Evolutionary conservation across 2,113 vertebrate species (phyloP).

Genomic region (Sialia sialis): DNA sequence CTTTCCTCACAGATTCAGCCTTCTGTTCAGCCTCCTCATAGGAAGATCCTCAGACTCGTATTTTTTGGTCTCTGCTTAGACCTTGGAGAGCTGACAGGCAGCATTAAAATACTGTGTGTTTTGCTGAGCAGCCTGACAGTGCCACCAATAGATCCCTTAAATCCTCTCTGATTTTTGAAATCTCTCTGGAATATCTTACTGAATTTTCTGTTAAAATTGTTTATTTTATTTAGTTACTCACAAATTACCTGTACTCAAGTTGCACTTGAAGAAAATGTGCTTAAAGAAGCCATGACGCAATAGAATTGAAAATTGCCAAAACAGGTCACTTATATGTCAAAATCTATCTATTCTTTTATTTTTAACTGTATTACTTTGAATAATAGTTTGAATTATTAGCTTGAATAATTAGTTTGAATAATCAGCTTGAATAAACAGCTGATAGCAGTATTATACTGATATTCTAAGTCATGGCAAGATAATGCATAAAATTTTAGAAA

Average conservation of each 20-base stretch:
- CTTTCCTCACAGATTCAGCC: not conserved
- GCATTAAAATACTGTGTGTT: not conserved
- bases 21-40: not conserved
- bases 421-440: not conserved
- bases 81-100: not conserved
- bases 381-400: not conserved
- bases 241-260: no score
- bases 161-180: not conserved
- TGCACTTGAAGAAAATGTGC: not conserved
- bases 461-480: not conserved
- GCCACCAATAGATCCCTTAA: not conserved
- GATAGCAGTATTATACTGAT: not conserved
- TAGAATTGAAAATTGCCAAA: not conserved
- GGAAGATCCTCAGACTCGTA: not conserved
- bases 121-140: not conserved
- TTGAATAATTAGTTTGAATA: not conserved
- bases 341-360: not conserved
- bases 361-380: not conserved
- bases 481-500: not conserved
- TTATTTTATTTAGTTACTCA: no score
- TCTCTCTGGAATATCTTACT: not conserved
- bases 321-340: not conserved
- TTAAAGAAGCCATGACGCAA: not conserved
- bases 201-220: not conserved
- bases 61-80: not conserved